Evolutionary conservation across 1,140 invertebrate species (phyloP).

Genomic region (Zeugodacus cucurbitae): DNA sequence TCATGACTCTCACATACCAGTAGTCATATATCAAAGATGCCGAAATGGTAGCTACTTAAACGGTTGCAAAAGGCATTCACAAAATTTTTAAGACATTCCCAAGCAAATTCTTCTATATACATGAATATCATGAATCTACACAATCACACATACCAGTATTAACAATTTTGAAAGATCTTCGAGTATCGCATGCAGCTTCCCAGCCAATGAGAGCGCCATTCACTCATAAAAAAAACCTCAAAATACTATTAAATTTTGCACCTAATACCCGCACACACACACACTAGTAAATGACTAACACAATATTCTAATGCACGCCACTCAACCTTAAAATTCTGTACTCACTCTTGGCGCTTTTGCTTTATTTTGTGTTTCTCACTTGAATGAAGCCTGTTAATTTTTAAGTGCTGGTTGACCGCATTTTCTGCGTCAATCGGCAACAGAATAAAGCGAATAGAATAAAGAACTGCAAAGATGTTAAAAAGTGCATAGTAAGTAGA

Average conservation of each 20-base stretch:
- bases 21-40: not conserved
- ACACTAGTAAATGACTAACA: too few species aligned
- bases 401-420: not conserved
- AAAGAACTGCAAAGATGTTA: not conserved
- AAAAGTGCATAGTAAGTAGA: not conserved
- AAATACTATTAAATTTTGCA: too few species aligned
- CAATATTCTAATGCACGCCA: too few species aligned
- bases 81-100: too few species aligned
- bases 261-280: too few species aligned
- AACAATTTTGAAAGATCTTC: not conserved
- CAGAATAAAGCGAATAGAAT: not conserved
- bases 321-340: not conserved
- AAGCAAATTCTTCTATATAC: too few species aligned
- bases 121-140: too few species aligned
- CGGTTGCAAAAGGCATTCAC: not conserved
- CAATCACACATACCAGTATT: too few species aligned
- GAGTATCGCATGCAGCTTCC: not conserved
- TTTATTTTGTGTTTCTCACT: not conserved
- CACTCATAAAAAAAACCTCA: too few species aligned
- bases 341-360: not conserved
- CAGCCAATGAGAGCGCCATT: too few species aligned
- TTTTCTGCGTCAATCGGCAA: constrained; percentile 2
- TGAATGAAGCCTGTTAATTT: not conserved
- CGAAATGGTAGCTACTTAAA: not conserved
- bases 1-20: not conserved